These are phyloP conservation scores for Microctenopoma lineatum DNA, from an alignment of 2,797 vertebrate genomes.

Conservation along the genomic window DNA sequence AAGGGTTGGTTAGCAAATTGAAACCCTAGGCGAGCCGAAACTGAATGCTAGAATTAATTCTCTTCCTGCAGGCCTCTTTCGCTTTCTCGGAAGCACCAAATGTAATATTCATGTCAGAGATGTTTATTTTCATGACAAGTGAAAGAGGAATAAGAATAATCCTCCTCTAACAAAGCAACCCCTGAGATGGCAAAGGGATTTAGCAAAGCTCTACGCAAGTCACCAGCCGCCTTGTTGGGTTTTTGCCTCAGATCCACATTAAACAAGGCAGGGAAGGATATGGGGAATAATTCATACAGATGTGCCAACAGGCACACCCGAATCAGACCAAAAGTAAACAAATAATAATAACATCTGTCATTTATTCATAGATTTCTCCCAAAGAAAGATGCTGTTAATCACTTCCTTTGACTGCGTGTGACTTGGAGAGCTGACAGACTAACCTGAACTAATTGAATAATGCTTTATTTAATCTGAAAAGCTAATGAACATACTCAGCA, in stretches of 20 bases:
- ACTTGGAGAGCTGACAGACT: conserved; percentile 20
- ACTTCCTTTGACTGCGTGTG: neutral
- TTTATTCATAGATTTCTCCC: neutral
- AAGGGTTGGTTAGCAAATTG: conserved; percentile 17
- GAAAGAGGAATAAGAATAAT: conserved; percentile 55
- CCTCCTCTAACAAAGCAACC: conserved; percentile 35
- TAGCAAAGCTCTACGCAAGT: neutral
- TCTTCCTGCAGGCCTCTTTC: neutral
- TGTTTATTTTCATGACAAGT: conserved; percentile 49
- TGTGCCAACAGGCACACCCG: neutral
- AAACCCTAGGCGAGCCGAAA: conserved; percentile 14
- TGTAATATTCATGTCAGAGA: conserved; percentile 48
- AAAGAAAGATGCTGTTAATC: conserved; percentile 9
- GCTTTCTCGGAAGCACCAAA: neutral
- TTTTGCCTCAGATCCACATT: conserved; percentile 12
- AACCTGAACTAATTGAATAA: conserved; percentile 36
- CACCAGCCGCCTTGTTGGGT: neutral
- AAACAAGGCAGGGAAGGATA: neutral
- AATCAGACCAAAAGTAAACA: neutral
- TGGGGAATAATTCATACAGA: neutral
- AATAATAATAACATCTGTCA: neutral
- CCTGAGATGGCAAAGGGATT: conserved; percentile 31
- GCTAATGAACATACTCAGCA: conserved; percentile 28
- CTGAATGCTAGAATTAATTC: conserved; percentile 25
- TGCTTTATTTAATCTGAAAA: conserved; percentile 31